phyloP scores from a whole-genome alignment of 2,797 vertebrate species.

The Aplochiton taeniatus region DNA sequence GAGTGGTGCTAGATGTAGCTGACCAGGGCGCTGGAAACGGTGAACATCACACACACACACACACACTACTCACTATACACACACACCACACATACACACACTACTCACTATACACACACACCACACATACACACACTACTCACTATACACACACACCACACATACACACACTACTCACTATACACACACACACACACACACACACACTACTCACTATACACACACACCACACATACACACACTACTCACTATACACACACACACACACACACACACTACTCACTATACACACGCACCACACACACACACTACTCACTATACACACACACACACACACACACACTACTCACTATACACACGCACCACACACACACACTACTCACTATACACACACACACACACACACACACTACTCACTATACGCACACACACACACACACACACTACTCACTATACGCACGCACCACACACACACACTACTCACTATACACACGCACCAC shows the following conservation, averaged over 20 bases:
- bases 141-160: neutral
- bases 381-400: neutral
- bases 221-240: neutral
- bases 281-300: neutral
- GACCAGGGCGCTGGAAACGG: slow-evolving; percentile 83
- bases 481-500: neutral
- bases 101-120: neutral
- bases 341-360: neutral
- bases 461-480: neutral
- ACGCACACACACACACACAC: slow-evolving; percentile 1
- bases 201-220: neutral
- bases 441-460: no score
- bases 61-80: slow-evolving; percentile 9
- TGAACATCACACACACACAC: slow-evolving; percentile 52
- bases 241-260: neutral
- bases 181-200: neutral
- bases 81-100: neutral
- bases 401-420: neutral
- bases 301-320: no score
- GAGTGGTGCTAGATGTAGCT: slow-evolving; percentile 89
- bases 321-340: neutral
- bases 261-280: neutral
- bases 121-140: slow-evolving; percentile 2
- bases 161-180: neutral
- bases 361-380: neutral